These are phyloP conservation scores for Diploptera punctata DNA, from an alignment of 2,888 invertebrate genomes.

Conservation along the genomic window DNA sequence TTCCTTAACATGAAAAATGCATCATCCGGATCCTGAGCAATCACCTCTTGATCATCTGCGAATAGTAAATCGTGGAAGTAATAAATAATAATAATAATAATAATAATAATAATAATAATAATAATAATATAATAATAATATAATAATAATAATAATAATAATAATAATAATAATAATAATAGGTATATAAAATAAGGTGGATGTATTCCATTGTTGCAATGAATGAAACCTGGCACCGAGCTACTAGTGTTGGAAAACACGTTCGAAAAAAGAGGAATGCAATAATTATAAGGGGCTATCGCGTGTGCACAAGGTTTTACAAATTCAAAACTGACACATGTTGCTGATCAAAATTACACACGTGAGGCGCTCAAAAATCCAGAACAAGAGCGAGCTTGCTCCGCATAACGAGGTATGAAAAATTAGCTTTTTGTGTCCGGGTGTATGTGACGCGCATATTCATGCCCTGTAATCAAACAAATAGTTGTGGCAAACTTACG, in stretches of 20 bases:
- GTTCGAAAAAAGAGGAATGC: constrained; percentile 24
- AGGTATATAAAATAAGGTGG: background rate
- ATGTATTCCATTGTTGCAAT: background rate
- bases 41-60: no score
- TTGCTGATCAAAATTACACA: constrained; percentile 2
- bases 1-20: no score
- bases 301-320: constrained; percentile 13
- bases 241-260: constrained; percentile 21
- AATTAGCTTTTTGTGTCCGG: background rate
- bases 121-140: background rate
- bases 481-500: no score
- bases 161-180: background rate
- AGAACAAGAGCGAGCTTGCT: no score
- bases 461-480: no score
- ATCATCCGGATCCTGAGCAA: no score
- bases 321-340: constrained; percentile 16
- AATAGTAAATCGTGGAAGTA: no score
- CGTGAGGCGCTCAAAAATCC: background rate
- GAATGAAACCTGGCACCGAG: background rate
- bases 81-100: no score
- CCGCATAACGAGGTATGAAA: background rate
- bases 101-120: background rate
- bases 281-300: constrained; percentile 16
- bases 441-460: no score
- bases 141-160: background rate